These are phyloP conservation scores for Oenanthe melanoleuca DNA, from an alignment of 2,113 vertebrate genomes.

Conservation along the genomic window DNA sequence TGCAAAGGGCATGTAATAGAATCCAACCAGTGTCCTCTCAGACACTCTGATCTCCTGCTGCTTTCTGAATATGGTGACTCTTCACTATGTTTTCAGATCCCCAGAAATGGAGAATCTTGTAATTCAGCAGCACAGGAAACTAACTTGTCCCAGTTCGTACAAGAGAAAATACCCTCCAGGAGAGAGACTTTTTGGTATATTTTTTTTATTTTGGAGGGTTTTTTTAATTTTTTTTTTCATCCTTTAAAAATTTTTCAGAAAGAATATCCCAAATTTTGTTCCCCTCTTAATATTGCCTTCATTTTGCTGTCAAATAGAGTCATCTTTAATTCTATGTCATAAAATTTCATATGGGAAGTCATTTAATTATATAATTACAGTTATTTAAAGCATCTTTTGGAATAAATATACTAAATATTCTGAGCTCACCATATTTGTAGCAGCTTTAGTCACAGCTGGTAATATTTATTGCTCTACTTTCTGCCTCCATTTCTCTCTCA, in stretches of 20 bases:
- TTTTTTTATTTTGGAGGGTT: background rate
- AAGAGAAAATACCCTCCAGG: background rate
- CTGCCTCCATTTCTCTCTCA: background rate
- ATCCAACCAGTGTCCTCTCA: background rate
- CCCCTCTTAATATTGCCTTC: background rate
- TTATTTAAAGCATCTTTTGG: background rate
- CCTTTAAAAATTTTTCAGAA: background rate
- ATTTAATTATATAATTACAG: background rate
- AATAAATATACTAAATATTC: background rate
- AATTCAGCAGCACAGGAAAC: background rate
- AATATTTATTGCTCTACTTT: conserved; percentile 26
- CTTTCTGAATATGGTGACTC: background rate
- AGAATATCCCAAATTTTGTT: background rate
- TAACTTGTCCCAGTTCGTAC: background rate
- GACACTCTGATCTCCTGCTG: background rate
- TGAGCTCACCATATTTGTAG: background rate
- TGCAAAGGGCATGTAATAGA: background rate
- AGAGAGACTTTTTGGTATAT: background rate
- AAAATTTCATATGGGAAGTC: background rate
- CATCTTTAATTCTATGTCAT: background rate
- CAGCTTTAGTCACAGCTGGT: background rate
- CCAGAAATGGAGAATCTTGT: background rate
- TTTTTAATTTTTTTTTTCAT: background rate
- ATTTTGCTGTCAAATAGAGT: background rate
- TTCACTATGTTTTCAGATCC: background rate